Evolutionary conservation across 1,140 invertebrate genomes (phyloP).

Genomic region (Pseudomyrmex gracilis): DNA sequence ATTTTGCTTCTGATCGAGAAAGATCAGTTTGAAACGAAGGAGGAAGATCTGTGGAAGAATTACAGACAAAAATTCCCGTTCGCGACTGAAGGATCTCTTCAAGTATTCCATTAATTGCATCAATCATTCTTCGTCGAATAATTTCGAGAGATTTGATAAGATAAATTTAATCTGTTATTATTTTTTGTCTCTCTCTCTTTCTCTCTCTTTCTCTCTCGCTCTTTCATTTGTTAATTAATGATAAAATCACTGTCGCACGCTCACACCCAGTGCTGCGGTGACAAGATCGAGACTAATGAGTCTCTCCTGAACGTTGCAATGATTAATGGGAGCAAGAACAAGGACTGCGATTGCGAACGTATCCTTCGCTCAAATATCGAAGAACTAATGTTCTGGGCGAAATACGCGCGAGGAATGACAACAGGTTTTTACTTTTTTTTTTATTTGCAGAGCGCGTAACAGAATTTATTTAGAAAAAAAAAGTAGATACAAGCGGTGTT

Average conservation of each 20-base stretch:
- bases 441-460: neutral
- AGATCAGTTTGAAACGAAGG: neutral
- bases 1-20: constrained; percentile 73
- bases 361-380: constrained; percentile 60
- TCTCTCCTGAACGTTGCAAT: constrained; percentile 26
- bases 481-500: neutral
- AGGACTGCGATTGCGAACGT: constrained; percentile 68
- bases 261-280: constrained; percentile 63
- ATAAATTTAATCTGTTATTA: too few relatives aligned
- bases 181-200: neutral
- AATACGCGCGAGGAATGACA: constrained; percentile 67
- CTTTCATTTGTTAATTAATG: neutral
- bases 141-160: neutral
- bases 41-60: constrained; percentile 53
- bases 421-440: constrained; percentile 62
- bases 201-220: too few relatives aligned
- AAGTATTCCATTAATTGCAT: constrained; percentile 57
- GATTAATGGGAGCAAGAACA: constrained; percentile 19
- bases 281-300: neutral
- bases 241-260: neutral
- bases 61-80: constrained; percentile 56
- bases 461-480: neutral
- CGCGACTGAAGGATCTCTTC: constrained; percentile 67
- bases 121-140: neutral
- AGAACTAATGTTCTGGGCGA: constrained; percentile 71